phyloP scores from a whole-genome alignment of 2,113 vertebrate genomes.

The Paratilapia polleni region DNA sequence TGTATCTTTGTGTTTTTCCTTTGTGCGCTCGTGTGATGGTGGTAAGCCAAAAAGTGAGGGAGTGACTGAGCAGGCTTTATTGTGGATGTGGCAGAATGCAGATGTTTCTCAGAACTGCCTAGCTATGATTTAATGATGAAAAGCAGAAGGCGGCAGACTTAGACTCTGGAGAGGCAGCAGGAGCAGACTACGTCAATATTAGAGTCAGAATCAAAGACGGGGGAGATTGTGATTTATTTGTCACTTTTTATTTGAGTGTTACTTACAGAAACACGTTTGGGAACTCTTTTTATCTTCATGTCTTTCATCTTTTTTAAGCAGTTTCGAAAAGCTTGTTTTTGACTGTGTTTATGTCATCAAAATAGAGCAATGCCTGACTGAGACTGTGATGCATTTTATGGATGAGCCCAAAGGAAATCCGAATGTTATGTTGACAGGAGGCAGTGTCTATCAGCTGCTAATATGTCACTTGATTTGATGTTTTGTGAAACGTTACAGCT shows the following conservation, averaged over 20 bases:
- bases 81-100: slow-evolving; percentile 69
- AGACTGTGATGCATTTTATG: slow-evolving; percentile 44
- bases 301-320: slow-evolving; percentile 67
- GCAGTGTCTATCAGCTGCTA: slow-evolving; percentile 47
- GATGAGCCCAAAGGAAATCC: slow-evolving; percentile 60
- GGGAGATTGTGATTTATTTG: slow-evolving; percentile 70
- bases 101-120: slow-evolving; percentile 65
- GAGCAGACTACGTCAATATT: slow-evolving; percentile 67
- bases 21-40: slow-evolving; percentile 32
- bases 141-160: slow-evolving; percentile 60
- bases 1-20: slow-evolving; percentile 50
- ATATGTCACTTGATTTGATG: slow-evolving; percentile 57
- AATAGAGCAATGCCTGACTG: slow-evolving; percentile 51
- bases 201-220: slow-evolving; percentile 64
- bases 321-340: slow-evolving; percentile 57
- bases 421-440: slow-evolving; percentile 51
- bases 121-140: slow-evolving; percentile 73
- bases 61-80: slow-evolving; percentile 60
- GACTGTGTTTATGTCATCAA: slow-evolving; percentile 55
- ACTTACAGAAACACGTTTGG: slow-evolving; percentile 55
- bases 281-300: slow-evolving; percentile 54
- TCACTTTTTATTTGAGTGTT: slow-evolving; percentile 67
- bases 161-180: slow-evolving; percentile 61
- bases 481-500: slow-evolving; percentile 51
- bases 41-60: slow-evolving; percentile 27